Evolutionary conservation across 2,888 invertebrate species (phyloP).

Genomic region (Galerucella nymphaeae): DNA sequence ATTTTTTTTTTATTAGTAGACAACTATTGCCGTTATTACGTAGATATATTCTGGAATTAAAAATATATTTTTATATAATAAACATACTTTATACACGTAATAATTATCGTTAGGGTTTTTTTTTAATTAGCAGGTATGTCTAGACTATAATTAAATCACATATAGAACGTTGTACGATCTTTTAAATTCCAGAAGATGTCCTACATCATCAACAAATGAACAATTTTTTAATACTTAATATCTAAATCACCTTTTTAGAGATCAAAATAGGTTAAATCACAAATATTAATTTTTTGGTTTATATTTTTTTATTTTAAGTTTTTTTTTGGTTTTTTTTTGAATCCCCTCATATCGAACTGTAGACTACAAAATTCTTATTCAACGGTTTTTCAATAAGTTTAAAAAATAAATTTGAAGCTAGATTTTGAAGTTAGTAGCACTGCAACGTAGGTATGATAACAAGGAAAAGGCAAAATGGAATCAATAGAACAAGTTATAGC

Average conservation of each 20-base stretch:
- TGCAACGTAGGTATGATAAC: background rate
- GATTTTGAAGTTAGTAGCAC: background rate
- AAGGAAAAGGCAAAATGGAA: background rate
- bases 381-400: too few relatives aligned
- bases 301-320: constrained; percentile 10
- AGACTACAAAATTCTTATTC: background rate
- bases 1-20: constrained; percentile 22
- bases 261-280: constrained; percentile 38
- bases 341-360: constrained; percentile 14
- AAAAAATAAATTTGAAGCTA: background rate
- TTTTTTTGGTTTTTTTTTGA: constrained; percentile 15
- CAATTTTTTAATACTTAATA: constrained; percentile 4
- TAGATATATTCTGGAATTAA: constrained; percentile 18
- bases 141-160: background rate
- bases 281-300: constrained; percentile 22
- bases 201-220: background rate
- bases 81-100: background rate
- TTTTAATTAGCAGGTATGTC: background rate
- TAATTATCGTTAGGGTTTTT: background rate
- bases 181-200: constrained; percentile 17
- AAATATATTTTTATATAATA: background rate
- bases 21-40: constrained; percentile 20
- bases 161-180: background rate
- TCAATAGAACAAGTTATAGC: too few relatives aligned
- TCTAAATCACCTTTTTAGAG: constrained; percentile 31